A percentile compares a stretch with the other conserved stretches of the same genome.
Evolutionary conservation across 2,888 invertebrate species (phyloP).

Genomic region (Lomographa bimaculata): DNA sequence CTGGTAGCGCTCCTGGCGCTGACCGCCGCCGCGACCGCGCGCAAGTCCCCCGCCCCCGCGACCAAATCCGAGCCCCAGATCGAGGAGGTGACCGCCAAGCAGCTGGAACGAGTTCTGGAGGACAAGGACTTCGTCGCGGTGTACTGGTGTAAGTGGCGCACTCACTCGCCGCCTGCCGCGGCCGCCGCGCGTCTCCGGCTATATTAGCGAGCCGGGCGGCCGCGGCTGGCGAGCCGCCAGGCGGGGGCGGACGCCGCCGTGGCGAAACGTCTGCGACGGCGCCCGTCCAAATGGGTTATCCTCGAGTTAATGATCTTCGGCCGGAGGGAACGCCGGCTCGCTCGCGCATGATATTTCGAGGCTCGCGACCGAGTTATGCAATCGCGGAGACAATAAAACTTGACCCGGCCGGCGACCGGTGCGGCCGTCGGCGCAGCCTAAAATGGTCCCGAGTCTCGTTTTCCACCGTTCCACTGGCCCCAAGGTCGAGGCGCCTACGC

Average conservation of each 20-base stretch:
- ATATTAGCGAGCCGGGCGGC: constrained; percentile 49
- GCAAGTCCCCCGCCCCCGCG: constrained; percentile 64
- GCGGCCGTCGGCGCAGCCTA: constrained; percentile 71
- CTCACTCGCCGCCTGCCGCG: constrained; percentile 40
- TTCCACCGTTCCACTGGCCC: constrained; percentile 68
- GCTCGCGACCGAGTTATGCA: constrained; percentile 70
- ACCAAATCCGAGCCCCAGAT: constrained; percentile 88
- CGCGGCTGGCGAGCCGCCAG: constrained; percentile 55
- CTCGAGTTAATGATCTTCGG: constrained; percentile 74
- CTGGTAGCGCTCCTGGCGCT: constrained; percentile 81
- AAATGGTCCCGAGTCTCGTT: constrained; percentile 79
- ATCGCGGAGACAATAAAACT: constrained; percentile 79
- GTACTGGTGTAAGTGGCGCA: constrained; percentile 95
- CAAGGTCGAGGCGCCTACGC: constrained; percentile 82
- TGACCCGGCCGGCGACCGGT: constrained; percentile 67
- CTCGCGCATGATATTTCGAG: constrained; percentile 65
- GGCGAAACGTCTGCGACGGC: constrained; percentile 67
- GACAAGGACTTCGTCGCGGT: constrained; percentile 97
- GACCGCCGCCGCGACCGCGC: constrained; percentile 75
- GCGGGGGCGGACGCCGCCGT: constrained; percentile 57
- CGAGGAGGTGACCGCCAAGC: constrained; percentile 96
- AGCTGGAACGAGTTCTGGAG: constrained; percentile 93
- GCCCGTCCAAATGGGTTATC: constrained; percentile 74
- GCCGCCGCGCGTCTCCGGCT: constrained; percentile 53
- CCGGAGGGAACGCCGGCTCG: constrained; percentile 53